Evolutionary conservation across 1,140 invertebrate genomes (phyloP).

Genomic region (Drosophila pseudoananassae): DNA sequence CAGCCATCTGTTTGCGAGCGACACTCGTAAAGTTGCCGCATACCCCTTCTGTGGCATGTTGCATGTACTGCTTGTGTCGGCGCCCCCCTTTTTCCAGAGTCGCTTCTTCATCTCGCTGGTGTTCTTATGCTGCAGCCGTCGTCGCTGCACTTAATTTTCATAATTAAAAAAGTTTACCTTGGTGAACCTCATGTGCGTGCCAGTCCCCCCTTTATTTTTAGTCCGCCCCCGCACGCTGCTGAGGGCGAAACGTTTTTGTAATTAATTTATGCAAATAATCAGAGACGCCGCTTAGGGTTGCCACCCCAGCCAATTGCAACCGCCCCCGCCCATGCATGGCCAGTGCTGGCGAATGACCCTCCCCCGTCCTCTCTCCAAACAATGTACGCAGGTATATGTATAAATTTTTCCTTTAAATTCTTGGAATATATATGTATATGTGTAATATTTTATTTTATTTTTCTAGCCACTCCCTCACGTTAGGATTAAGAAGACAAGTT

Average conservation of each 20-base stretch:
- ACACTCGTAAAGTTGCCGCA: constrained; percentile 28
- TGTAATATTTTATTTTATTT: constrained; percentile 4
- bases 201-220: neutral
- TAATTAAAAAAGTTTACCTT: constrained; percentile 81
- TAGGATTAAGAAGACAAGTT: constrained; percentile 76
- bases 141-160: constrained; percentile 77
- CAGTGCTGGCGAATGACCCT: constrained; percentile 72
- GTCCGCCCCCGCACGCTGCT: neutral
- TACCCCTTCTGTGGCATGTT: neutral
- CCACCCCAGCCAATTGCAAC: constrained; percentile 45
- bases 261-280: constrained; percentile 81
- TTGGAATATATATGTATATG: constrained; percentile 3
- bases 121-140: constrained; percentile 52
- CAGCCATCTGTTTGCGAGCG: constrained; percentile 36
- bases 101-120: constrained; percentile 60
- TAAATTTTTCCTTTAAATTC: neutral
- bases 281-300: constrained; percentile 44
- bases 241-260: constrained; percentile 67
- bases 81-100: neutral
- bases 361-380: constrained; percentile 2
- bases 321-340: constrained; percentile 34
- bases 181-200: constrained; percentile 55
- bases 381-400: constrained; percentile 18
- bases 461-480: constrained; percentile 46
- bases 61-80: neutral